These are phyloP conservation scores for Phymastichus coffea DNA, from an alignment of 1,140 invertebrate genomes.

Conservation along the genomic window DNA sequence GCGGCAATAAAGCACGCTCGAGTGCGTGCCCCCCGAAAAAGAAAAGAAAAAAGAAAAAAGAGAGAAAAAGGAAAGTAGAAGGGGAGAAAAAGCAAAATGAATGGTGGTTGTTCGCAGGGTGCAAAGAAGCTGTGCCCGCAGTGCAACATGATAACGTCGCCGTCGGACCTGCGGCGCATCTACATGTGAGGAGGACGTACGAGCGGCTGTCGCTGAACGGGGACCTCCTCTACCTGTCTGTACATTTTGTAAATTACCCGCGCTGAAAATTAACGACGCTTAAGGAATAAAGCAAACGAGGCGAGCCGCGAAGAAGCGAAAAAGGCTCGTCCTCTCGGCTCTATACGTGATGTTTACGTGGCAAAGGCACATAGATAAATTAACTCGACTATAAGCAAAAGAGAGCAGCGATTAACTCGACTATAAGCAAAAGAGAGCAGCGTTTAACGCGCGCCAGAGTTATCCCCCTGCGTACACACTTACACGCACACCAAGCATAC, in stretches of 20 bases:
- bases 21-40: neutral
- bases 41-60: too few species aligned
- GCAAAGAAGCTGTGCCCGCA: slow-evolving; percentile 93
- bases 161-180: slow-evolving; percentile 82
- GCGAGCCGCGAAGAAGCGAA: too few species aligned
- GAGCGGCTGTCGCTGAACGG: slow-evolving; percentile 15
- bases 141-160: slow-evolving; percentile 91
- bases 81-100: neutral
- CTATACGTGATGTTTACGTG: too few species aligned
- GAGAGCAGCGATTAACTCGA: too few species aligned
- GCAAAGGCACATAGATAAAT: too few species aligned
- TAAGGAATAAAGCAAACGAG: too few species aligned
- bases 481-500: too few species aligned
- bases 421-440: too few species aligned
- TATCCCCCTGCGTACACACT: too few species aligned
- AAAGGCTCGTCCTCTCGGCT: too few species aligned
- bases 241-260: slow-evolving; percentile 54
- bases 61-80: neutral
- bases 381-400: too few species aligned
- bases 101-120: slow-evolving; percentile 59
- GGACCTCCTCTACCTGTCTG: slow-evolving; percentile 27
- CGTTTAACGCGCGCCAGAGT: too few species aligned
- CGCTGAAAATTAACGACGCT: slow-evolving; percentile 49
- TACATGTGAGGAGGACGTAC: slow-evolving; percentile 71
- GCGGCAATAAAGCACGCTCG: neutral